Conservation (phyloP, 2,888 invertebrate genomes). For the Sphecodes monilicornis region DNA sequence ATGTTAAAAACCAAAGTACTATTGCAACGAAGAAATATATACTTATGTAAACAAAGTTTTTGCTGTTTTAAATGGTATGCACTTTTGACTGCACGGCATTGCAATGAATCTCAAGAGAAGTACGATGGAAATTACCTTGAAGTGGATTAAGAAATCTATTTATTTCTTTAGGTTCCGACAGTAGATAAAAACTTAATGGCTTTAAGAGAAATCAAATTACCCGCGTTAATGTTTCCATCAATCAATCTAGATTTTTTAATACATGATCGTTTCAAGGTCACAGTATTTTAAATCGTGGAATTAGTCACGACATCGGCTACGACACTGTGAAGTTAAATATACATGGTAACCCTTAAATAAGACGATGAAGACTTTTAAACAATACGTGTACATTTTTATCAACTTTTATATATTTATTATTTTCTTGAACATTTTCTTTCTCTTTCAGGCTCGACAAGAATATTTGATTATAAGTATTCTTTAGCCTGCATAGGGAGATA, state of each 20-base stretch:
- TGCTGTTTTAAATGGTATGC: not conserved
- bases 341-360: not conserved
- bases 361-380: not conserved
- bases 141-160: not conserved
- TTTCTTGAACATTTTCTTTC: not conserved
- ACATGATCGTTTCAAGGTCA: not conserved
- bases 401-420: not conserved
- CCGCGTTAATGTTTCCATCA: not conserved
- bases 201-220: not conserved
- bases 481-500: not conserved
- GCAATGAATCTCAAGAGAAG: too few relatives aligned
- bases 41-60: not conserved
- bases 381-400: not conserved
- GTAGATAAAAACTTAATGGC: not conserved
- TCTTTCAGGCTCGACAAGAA: not conserved
- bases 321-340: not conserved
- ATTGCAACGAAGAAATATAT: not conserved
- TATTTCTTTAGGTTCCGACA: not conserved
- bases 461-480: not conserved
- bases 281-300: not conserved
- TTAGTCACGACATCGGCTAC: not conserved
- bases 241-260: not conserved
- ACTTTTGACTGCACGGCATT: not conserved
- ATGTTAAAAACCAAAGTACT: not conserved
- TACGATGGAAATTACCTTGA: not conserved